Conservation (phyloP, 2,113 vertebrate species). For the Pelmatolapia mariae region DNA sequence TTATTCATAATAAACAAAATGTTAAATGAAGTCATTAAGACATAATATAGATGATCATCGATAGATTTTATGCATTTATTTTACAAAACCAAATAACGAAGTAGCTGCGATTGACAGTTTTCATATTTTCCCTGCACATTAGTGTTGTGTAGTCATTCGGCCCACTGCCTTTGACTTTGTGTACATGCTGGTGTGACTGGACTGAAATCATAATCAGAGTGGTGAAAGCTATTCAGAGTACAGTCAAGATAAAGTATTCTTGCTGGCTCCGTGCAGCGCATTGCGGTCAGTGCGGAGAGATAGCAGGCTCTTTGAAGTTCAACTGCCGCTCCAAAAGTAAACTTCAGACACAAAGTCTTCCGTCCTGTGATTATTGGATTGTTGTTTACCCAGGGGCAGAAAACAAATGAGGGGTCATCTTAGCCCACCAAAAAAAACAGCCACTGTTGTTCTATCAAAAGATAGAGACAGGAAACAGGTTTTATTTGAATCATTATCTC, state of each 20-base stretch:
- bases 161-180: neutral
- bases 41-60: neutral
- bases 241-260: neutral
- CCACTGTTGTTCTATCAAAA: conserved; percentile 26
- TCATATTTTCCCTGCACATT: neutral
- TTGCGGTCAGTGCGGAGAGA: neutral
- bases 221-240: neutral
- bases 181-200: neutral
- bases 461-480: conserved; percentile 37
- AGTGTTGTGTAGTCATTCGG: neutral
- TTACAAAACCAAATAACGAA: neutral
- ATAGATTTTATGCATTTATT: neutral
- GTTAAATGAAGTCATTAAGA: neutral
- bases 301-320: conserved; percentile 58
- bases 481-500: conserved; percentile 47
- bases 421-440: conserved; percentile 13
- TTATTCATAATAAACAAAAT: neutral
- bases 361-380: conserved; percentile 69
- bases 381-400: conserved; percentile 61
- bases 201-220: neutral
- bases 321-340: conserved; percentile 59
- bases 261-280: neutral
- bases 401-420: conserved; percentile 62
- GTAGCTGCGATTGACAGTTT: neutral
- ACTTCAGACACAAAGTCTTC: conserved; percentile 68